phyloP scores from a whole-genome alignment of 2,113 vertebrate species.

The Poicephalus gulielmi region DNA sequence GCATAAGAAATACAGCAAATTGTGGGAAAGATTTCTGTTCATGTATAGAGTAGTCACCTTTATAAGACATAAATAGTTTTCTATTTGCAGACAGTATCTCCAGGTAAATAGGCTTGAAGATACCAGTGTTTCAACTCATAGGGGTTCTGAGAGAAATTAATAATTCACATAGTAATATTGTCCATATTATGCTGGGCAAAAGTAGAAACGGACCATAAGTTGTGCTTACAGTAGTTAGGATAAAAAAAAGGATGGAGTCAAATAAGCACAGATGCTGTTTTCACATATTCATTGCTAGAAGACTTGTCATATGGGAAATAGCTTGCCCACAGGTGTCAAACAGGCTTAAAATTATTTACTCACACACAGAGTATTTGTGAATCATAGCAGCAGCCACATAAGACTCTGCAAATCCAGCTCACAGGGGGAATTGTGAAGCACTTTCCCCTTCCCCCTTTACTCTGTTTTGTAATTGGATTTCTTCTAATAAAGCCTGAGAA shows the following conservation, averaged over 20 bases:
- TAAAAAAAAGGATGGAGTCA: neutral
- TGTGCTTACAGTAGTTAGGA: neutral
- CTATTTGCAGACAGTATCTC: neutral
- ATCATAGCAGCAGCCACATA: neutral
- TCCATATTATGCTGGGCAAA: accelerated
- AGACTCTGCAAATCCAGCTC: neutral
- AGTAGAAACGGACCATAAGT: neutral
- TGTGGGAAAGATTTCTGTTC: neutral
- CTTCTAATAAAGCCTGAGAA: neutral
- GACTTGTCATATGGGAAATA: neutral
- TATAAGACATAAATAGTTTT: neutral
- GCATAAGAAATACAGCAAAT: neutral
- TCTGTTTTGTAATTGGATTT: neutral
- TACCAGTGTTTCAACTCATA: neutral
- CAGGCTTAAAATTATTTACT: neutral
- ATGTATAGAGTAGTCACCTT: neutral
- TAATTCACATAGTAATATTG: neutral
- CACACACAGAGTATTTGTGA: neutral
- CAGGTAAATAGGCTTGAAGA: neutral
- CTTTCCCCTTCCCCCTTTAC: accelerated
- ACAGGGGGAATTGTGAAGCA: neutral
- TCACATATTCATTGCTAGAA: neutral
- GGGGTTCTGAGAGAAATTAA: neutral
- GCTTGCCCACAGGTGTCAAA: conserved; percentile 19
- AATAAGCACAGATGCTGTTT: neutral